Base-by-base conservation (phyloP, 2,797 vertebrate genomes). In the Lithobates sylvaticus region DNA sequence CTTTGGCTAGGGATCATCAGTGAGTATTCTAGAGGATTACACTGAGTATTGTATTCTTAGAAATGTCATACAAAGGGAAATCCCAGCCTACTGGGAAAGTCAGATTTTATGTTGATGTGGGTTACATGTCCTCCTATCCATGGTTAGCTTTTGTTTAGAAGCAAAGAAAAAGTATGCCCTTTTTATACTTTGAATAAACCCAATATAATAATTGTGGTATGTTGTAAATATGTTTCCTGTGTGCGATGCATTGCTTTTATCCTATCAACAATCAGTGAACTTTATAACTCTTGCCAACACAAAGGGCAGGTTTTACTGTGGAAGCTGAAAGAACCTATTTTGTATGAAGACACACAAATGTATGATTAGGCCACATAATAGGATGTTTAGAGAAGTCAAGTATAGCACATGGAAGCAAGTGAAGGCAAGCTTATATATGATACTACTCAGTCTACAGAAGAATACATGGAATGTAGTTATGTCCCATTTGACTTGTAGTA, bases 1-100 rank as follows among this genome's bases (percentile, higher is more conserved):
- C 89, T 88, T 87, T 89, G 86, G 86, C 86, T 88, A 27, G 64
- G 84, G 86, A 86, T 88, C 79, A 88, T 89, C 89, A 86, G 80
- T 84, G 85, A 81, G 88, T 88, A 84, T 92, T 84, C 64, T 50
- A 47, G 73, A 77, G 88, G 85, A 88, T 88, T 88, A 88, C 58
- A 81, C 58, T 27, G 39, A 72, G 84, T 73, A 88, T 86, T 88
- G 88, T 88, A 84, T 88, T 32, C 86, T 87, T 87, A 87, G 81
- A 87, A 87, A 84, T 84, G 47, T 78, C 69, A 75, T 77, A 87
- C 77, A 87, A 87, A 87, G 74, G 76, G 79, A 75, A 80, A 80
- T 70, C 16, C 71, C 81, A 69, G 36, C 86, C 42, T 58, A 76
- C 70, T 75, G 78, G 78, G 84, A 86, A 86, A 81, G 84, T 71